Conservation (phyloP, 2,797 vertebrate genomes). For the Sebastes nivosus region DNA sequence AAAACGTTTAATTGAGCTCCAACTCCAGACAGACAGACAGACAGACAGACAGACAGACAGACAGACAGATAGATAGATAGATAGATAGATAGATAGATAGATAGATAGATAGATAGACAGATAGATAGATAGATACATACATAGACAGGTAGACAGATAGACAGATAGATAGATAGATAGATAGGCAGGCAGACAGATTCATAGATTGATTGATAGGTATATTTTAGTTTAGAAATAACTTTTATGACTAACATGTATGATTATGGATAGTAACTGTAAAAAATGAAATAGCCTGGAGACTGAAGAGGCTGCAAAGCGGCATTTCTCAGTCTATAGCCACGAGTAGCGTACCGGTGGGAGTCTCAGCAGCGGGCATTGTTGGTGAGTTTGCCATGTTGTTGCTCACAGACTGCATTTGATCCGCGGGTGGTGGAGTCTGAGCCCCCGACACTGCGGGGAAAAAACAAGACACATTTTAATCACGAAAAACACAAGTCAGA, state of each 20-base stretch:
- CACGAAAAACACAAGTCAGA: slow-evolving; percentile 25
- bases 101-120: too few species aligned
- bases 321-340: neutral
- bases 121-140: too few species aligned
- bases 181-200: neutral
- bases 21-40: neutral
- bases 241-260: neutral
- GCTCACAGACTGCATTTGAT: slow-evolving; percentile 1
- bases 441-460: slow-evolving; percentile 50
- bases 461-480: slow-evolving; percentile 35
- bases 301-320: neutral
- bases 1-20: neutral
- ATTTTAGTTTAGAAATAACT: neutral
- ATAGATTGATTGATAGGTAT: neutral
- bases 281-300: neutral
- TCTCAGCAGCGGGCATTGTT: neutral
- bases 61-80: too few species aligned
- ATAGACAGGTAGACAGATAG: too few species aligned
- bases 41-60: too few species aligned
- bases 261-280: neutral
- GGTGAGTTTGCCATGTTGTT: neutral
- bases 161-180: rapidly evolving
- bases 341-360: slow-evolving; percentile 35
- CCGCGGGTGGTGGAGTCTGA: neutral
- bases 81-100: too few species aligned